Evolutionary conservation across 2,797 vertebrate genomes (phyloP).

Genomic region (Capromys pilorides): DNA sequence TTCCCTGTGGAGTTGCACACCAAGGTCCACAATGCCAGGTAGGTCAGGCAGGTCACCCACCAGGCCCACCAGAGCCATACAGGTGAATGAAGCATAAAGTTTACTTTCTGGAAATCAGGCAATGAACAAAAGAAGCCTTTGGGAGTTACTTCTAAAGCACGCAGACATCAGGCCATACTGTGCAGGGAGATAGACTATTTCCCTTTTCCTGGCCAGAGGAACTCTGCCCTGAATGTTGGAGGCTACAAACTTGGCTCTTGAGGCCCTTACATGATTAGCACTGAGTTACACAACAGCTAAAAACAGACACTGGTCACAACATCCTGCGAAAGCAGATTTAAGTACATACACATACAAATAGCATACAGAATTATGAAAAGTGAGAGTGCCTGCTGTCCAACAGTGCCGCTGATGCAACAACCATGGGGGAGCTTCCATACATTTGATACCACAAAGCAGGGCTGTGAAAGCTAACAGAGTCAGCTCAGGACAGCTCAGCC

Average conservation of each 20-base stretch:
- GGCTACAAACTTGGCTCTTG: neutral
- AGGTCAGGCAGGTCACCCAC: neutral
- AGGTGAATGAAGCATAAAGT: neutral
- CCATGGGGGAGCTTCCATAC: neutral
- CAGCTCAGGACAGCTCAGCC: neutral
- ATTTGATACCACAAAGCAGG: neutral
- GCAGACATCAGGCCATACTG: neutral
- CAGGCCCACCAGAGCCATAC: neutral
- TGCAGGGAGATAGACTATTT: neutral
- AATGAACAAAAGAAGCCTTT: neutral
- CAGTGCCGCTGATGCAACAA: neutral
- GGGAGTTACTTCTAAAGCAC: neutral
- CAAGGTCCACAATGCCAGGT: neutral
- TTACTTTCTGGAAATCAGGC: neutral
- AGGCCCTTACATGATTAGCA: neutral
- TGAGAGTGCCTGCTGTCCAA: neutral
- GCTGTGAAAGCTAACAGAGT: neutral
- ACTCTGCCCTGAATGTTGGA: neutral
- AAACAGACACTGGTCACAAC: neutral
- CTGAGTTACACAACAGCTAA: neutral
- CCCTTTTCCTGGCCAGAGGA: neutral
- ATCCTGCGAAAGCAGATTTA: neutral
- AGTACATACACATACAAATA: neutral
- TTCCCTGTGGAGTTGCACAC: slow-evolving; percentile 8
- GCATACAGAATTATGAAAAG: slow-evolving; percentile 22